phyloP scores from a whole-genome alignment of 2,113 vertebrate species.

The Tachysurus fulvidraco region DNA sequence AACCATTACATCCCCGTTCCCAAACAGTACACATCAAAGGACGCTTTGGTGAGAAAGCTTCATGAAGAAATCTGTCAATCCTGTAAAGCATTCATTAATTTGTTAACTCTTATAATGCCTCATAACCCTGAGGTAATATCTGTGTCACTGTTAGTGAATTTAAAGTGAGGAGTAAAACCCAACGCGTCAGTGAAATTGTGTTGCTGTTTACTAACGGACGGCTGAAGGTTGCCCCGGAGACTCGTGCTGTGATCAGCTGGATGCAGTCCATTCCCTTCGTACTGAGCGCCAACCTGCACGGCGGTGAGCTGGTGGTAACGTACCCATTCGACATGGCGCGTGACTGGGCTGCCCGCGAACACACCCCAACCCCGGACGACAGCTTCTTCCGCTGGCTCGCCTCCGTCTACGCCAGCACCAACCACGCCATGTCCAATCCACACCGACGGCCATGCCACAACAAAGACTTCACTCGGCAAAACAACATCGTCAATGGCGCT shows the following conservation, averaged over 20 bases:
- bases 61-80: neutral
- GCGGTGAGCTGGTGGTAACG: constrained; percentile 87
- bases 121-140: neutral
- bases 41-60: constrained; percentile 76
- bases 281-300: constrained; percentile 89
- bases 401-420: constrained; percentile 86
- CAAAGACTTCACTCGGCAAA: constrained; percentile 78
- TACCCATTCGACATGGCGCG: constrained; percentile 77
- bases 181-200: neutral
- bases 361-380: constrained; percentile 78
- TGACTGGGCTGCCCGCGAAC: constrained; percentile 74
- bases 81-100: neutral
- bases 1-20: constrained; percentile 90
- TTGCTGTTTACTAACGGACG: neutral
- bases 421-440: constrained; percentile 87
- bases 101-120: neutral
- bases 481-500: constrained; percentile 90
- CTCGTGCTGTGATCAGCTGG: constrained; percentile 84
- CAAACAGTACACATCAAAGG: constrained; percentile 81
- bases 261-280: constrained; percentile 92
- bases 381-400: constrained; percentile 94
- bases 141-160: neutral
- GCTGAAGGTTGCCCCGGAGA: constrained; percentile 84
- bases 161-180: neutral
- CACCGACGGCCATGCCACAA: constrained; percentile 84